phyloP scores from a whole-genome alignment of 1,140 invertebrate genomes.

The Coelopa frigida region DNA sequence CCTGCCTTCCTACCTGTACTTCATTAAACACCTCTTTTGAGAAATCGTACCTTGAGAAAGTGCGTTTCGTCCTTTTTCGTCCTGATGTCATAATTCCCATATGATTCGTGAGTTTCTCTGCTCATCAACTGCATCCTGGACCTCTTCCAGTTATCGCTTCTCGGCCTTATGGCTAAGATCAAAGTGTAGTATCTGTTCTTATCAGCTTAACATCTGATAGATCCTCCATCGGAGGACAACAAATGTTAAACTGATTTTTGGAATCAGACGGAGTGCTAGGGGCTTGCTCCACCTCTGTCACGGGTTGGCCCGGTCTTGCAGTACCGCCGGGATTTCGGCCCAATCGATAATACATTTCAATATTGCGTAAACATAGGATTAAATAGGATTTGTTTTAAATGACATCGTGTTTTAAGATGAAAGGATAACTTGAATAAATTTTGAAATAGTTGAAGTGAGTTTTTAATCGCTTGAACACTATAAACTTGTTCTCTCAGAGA shows the following conservation, averaged over 20 bases:
- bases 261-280: slow-evolving; percentile 40
- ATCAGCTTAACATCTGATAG: slow-evolving; percentile 59
- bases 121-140: too few species aligned
- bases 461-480: slow-evolving; percentile 6
- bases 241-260: slow-evolving; percentile 55
- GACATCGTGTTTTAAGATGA: too few species aligned
- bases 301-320: slow-evolving; percentile 54
- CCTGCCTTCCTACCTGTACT: too few species aligned
- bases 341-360: slow-evolving; percentile 5
- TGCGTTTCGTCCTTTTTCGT: too few species aligned
- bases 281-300: slow-evolving; percentile 48
- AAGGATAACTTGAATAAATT: too few species aligned
- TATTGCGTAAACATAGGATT: background rate
- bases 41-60: too few species aligned
- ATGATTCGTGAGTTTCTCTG: too few species aligned
- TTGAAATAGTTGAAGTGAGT: background rate
- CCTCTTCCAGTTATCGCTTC: slow-evolving; percentile 46
- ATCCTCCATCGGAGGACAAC: slow-evolving; percentile 47
- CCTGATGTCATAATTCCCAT: too few species aligned
- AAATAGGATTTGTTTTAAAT: too few species aligned
- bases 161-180: slow-evolving; percentile 48
- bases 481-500: too few species aligned
- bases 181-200: slow-evolving; percentile 54
- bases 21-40: too few species aligned
- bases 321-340: slow-evolving; percentile 28